phyloP scores from a whole-genome alignment of 2,888 invertebrate genomes.

The Balanococcus diminutus region DNA sequence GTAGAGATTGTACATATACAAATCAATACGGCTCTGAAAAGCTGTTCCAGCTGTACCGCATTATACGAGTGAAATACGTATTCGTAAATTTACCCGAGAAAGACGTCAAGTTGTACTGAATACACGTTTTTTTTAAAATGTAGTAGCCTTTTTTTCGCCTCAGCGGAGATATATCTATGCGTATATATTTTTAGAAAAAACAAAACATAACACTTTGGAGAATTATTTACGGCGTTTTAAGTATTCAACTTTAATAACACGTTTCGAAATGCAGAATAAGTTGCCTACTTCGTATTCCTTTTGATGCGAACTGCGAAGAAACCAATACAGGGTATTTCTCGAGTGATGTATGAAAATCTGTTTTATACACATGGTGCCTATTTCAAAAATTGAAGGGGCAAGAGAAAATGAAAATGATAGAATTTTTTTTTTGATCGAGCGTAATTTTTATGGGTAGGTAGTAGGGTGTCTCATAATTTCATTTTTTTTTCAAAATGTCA shows the following conservation, averaged over 20 bases:
- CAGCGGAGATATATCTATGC: no score
- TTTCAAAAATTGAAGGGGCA: no score
- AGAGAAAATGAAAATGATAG: no score
- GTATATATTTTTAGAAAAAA: background rate
- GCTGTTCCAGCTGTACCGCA: background rate
- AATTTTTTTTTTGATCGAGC: no score
- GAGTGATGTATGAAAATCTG: no score
- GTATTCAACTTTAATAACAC: background rate
- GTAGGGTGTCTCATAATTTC: no score
- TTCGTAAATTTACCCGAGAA: background rate
- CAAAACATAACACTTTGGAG: background rate
- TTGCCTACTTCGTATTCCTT: background rate
- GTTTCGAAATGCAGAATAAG: background rate
- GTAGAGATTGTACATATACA: background rate
- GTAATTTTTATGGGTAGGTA: no score
- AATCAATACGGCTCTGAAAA: background rate
- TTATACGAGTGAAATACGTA: background rate
- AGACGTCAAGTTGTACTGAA: background rate
- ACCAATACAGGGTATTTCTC: no score
- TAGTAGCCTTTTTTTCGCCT: background rate
- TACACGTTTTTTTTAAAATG: background rate
- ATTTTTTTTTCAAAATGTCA: no score
- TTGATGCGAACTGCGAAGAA: no score
- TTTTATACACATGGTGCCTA: no score
- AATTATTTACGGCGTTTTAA: constrained; percentile 15